Conservation (phyloP, 2,888 invertebrate species). For the Pandemis heparana region DNA sequence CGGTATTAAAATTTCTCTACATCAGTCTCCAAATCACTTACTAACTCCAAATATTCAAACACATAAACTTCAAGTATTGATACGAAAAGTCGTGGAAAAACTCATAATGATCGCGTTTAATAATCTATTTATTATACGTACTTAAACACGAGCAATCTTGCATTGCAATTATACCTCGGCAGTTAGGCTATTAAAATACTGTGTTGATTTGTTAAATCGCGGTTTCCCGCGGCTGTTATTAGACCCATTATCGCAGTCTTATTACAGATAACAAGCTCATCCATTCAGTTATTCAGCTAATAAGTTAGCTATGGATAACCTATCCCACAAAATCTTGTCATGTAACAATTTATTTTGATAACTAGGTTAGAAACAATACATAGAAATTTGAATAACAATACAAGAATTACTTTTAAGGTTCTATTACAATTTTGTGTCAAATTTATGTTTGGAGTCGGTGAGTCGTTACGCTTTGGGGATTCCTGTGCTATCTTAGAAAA, state of each 20-base stretch:
- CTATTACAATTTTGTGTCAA: too few species aligned
- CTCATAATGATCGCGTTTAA: background rate
- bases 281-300: background rate
- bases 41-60: background rate
- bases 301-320: background rate
- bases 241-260: background rate
- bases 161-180: background rate
- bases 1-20: too few species aligned
- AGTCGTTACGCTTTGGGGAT: too few species aligned
- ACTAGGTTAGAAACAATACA: too few species aligned
- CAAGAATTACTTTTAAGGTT: too few species aligned
- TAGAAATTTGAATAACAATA: too few species aligned
- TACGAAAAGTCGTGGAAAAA: background rate
- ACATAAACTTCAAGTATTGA: background rate
- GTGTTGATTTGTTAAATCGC: constrained; percentile 4
- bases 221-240: constrained; percentile 11
- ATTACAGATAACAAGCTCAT: background rate
- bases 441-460: too few species aligned
- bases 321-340: background rate
- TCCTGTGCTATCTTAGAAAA: too few species aligned
- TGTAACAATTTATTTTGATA: background rate
- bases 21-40: too few species aligned
- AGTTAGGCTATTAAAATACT: background rate
- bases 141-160: background rate
- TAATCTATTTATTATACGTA: background rate